Percentiles rank a stretch among this genome's conserved stretches.
Conservation (phyloP, 2,888 invertebrate genomes). For the Smittia sp. region DNA sequence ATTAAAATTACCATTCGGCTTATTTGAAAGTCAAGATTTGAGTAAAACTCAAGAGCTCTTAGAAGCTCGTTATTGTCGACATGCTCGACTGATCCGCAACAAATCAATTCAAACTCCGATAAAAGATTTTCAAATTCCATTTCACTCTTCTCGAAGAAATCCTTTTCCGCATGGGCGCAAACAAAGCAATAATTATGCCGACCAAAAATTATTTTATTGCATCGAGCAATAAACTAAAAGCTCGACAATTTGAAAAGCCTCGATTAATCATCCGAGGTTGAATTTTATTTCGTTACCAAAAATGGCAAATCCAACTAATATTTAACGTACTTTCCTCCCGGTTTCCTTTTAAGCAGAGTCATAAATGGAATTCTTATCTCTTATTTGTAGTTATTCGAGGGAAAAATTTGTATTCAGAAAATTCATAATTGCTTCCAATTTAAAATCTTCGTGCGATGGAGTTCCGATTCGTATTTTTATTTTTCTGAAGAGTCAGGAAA, state of each 20-base stretch:
- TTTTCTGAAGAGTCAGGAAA: not conserved
- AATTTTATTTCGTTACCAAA: slow-evolving; percentile 11
- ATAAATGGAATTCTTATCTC: slow-evolving; percentile 31
- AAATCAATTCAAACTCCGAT: not conserved
- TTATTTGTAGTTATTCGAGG: not conserved
- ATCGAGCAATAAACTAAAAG: not conserved
- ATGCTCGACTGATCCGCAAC: not conserved
- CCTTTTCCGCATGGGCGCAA: not conserved
- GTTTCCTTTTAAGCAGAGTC: not conserved
- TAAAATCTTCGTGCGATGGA: not conserved
- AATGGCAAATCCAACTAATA: slow-evolving; percentile 37
- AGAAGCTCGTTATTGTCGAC: not conserved
- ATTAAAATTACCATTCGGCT: not conserved
- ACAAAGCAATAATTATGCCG: slow-evolving; percentile 1
- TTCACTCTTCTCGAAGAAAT: not conserved
- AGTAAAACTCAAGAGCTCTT: not conserved
- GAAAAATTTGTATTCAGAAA: slow-evolving; percentile 1
- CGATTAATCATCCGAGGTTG: slow-evolving; percentile 22
- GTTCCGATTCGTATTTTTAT: not conserved
- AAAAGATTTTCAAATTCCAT: not conserved
- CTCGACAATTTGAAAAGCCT: not conserved
- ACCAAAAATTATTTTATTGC: not conserved
- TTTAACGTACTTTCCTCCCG: slow-evolving; percentile 18
- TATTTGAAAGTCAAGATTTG: too few relatives aligned
- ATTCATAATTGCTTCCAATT: slow-evolving; percentile 31